These are phyloP conservation scores for Drosophila ogumai DNA, from an alignment of 1,140 invertebrate genomes.

Conservation along the genomic window DNA sequence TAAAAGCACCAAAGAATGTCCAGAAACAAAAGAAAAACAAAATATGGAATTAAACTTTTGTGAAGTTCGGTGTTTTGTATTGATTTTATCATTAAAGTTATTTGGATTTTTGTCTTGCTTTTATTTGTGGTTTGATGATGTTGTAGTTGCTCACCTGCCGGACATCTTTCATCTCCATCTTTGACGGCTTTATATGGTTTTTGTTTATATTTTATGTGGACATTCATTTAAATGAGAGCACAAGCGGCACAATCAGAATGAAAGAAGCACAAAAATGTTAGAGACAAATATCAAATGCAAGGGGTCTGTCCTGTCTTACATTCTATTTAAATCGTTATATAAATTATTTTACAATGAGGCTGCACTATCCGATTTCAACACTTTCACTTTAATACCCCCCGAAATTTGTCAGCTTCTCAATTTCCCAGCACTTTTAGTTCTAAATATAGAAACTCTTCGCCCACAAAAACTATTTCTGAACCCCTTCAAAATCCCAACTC, in stretches of 20 bases:
- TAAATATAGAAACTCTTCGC: conserved; percentile 24
- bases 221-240: conserved; percentile 61
- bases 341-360: background rate
- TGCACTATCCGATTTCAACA: conserved; percentile 65
- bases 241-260: conserved; percentile 67
- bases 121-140: conserved; percentile 43
- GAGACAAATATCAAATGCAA: conserved; percentile 51
- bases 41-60: conserved; percentile 24
- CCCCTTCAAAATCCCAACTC: conserved; percentile 33
- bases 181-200: conserved; percentile 86
- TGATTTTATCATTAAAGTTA: conserved; percentile 30
- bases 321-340: conserved; percentile 27
- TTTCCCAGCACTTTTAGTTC: conserved; percentile 24
- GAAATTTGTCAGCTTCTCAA: conserved; percentile 23
- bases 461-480: conserved; percentile 26
- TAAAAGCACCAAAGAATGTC: conserved; percentile 52
- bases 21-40: conserved; percentile 41
- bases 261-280: conserved; percentile 74
- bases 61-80: conserved; percentile 39
- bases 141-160: conserved; percentile 87
- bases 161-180: conserved; percentile 88
- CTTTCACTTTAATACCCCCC: conserved; percentile 55
- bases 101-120: conserved; percentile 27
- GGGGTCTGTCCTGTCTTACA: conserved; percentile 10
- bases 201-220: conserved; percentile 25